Evolutionary conservation across 2,797 vertebrate species (phyloP).

Genomic region (Danio choprae): DNA sequence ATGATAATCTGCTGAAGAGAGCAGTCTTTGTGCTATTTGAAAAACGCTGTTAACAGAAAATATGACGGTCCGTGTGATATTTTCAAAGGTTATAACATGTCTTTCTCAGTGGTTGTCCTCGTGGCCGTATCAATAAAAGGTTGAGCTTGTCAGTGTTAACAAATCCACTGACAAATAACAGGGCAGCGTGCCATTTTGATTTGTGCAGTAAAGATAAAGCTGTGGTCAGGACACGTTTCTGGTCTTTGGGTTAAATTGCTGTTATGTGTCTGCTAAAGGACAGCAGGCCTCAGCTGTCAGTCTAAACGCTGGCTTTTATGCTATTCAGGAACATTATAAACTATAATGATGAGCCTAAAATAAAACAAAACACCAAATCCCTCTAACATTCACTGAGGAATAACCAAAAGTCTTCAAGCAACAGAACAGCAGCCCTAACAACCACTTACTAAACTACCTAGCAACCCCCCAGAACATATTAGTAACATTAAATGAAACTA

Average conservation of each 20-base stretch:
- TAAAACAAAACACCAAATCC: too few relatives aligned
- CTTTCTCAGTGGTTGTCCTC: conserved; percentile 78
- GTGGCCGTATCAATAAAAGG: conserved; percentile 79
- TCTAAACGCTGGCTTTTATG: not conserved
- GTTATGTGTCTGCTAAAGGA: conserved; percentile 16
- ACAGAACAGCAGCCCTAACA: too few relatives aligned
- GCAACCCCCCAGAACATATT: too few relatives aligned
- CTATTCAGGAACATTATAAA: too few relatives aligned
- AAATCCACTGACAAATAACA: conserved; percentile 79
- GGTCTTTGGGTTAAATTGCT: conserved; percentile 72
- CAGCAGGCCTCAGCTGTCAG: conserved; percentile 16
- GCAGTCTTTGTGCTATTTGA: conserved; percentile 30
- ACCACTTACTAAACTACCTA: too few relatives aligned
- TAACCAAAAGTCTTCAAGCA: too few relatives aligned
- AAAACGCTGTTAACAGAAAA: conserved; percentile 64
- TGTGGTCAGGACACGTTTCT: conserved; percentile 60
- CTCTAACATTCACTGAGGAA: too few relatives aligned
- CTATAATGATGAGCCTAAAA: too few relatives aligned
- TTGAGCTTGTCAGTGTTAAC: conserved; percentile 79
- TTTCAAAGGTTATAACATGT: conserved; percentile 81
- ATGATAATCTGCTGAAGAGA: not conserved
- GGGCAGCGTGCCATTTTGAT: conserved; percentile 79
- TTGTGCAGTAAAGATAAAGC: conserved; percentile 75
- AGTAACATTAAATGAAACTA: too few relatives aligned
- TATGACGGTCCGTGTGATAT: conserved; percentile 78